Base-by-base conservation (phyloP, 2,113 vertebrate species). In the Leptobrachium leishanense region DNA sequence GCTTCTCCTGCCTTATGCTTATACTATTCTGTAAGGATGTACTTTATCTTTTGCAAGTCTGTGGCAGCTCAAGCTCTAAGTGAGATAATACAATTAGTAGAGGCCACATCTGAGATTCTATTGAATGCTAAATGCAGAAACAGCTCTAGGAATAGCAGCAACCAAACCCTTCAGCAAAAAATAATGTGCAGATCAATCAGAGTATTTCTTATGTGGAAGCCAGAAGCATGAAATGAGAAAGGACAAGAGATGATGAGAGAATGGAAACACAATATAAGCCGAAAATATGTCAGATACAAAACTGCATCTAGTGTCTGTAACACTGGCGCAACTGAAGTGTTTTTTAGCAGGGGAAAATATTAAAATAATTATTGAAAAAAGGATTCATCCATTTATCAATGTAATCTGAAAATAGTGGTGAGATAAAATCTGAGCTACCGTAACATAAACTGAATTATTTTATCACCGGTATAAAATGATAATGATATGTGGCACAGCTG, bases 151-250 rank as follows among this genome's bases (percentile, higher is more conserved):
- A 68, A 68, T 68, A 68, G 66, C 40, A 43, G 41, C 66, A 68
- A 68, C 66, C 66, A 68, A 43, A 41, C 66, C 66, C 66, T 68
- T 68, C 66, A 68, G 66, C 41, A 43, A 68, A 68, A 41, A 43
- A 68, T 43, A 68, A 68, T 68, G 41, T 68, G 66, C 40, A 68
- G 66, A 68, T 68, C 66, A 68, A 68, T 68, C 66, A 68, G 42
- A 11, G 40, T 68, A 43, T 43, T 43, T 68, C 66, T 68, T 43
- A 13, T 68, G 66, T 43, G 11, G 5, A 42, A 42, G 66, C 40
- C 40, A 68, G 66, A 68, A 43, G 66, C 66, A 6, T 68, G 66
- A 68, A 43, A 68, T 13, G 2, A 3, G 42, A 68, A 68, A 43
- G 40, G 66, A 43, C 40, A 68, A 13, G 43, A 68, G 6, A 12